Evolutionary conservation across 2,113 vertebrate species (phyloP), one percentile per base, ranked within the genome.

Genomic region (Petromus typicus): DNA sequence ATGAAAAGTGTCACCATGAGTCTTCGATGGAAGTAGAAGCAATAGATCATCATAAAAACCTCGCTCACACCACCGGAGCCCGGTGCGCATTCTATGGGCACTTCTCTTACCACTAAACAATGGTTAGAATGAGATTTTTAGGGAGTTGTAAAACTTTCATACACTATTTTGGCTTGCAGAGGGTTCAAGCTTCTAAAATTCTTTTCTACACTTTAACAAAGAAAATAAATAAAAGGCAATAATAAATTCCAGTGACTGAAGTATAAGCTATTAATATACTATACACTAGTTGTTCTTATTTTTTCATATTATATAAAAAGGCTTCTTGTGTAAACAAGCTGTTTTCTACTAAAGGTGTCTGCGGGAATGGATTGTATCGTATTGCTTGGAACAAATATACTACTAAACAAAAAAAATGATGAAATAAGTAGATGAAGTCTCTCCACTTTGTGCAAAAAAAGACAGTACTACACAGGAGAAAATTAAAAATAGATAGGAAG

Each of bases 71-170:
- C 25, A 17, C 9, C 8, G 23, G 8, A 40, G 48, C 20, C 27
- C 17, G 1, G 13, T 3, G 4, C 73, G 7, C 3, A 1, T 18
- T 23, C 13, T n/a, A 27, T 11, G 30, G 9, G 20, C 4, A 57
- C 56, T 51, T 45, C 12, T 66, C 2, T 45, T 11, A 61, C 9
- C 12, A 27, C 9, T 14, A 61, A 9, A 4, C 25, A n/a, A 14
- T 85, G 34, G 9, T 2, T 61, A 12, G 7, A 40, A 45, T 88
- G 25, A 20, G 16, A 63, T 79, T 66, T 1, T 1, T 13, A 43
- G 22, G 27, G 9, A 90, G 13, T 16, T 45, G 18, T 20, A 67
- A 20, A 87, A 84, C 61, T 27, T n/a, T 1, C 7, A n/a, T 20
- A 48, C 45, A 73, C n/a, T 9, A 45, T 54, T n/a, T 34, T 73